Percentiles rank a stretch among this genome's conserved stretches.
Evolutionary conservation across 2,888 invertebrate species (phyloP).

Genomic region (Acrobeloides nanus): DNA sequence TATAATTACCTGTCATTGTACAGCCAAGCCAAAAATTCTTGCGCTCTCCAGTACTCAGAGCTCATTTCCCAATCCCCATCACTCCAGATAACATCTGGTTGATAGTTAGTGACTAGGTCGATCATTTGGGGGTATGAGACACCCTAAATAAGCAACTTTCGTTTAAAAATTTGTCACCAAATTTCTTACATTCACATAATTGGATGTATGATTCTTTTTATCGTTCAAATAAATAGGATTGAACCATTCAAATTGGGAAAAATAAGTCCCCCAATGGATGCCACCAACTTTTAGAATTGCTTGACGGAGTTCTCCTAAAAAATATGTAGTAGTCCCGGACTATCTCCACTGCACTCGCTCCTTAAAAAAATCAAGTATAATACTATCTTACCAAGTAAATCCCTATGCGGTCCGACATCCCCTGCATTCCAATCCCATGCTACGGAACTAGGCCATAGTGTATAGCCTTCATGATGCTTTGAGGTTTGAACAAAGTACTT

Average conservation of each 20-base stretch:
- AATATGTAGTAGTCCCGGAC: too few relatives aligned
- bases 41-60: slow-evolving; percentile 70
- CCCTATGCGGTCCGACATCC: slow-evolving; percentile 57
- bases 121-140: slow-evolving; percentile 49
- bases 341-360: too few relatives aligned
- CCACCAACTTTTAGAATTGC: slow-evolving; percentile 12
- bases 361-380: too few relatives aligned
- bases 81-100: slow-evolving; percentile 73
- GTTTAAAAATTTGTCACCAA: background rate
- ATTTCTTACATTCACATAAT: slow-evolving; percentile 33
- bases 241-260: slow-evolving; percentile 51
- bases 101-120: slow-evolving; percentile 56
- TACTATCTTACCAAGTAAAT: too few relatives aligned
- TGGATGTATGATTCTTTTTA: slow-evolving; percentile 24
- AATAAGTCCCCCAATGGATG: slow-evolving; percentile 49
- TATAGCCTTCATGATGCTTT: slow-evolving; percentile 59
- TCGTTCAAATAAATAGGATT: slow-evolving; percentile 44
- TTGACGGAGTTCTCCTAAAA: background rate
- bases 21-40: slow-evolving; percentile 80
- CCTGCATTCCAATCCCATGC: slow-evolving; percentile 19
- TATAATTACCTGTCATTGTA: slow-evolving; percentile 72
- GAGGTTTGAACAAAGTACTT: slow-evolving; percentile 62
- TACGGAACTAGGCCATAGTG: slow-evolving; percentile 50
- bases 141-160: slow-evolving; percentile 20
- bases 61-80: slow-evolving; percentile 84